A percentile compares a stretch with the other conserved stretches of the same genome.
Evolutionary conservation across 1,140 invertebrate genomes (phyloP).

Genomic region (Yoshiicerus persimilis): DNA sequence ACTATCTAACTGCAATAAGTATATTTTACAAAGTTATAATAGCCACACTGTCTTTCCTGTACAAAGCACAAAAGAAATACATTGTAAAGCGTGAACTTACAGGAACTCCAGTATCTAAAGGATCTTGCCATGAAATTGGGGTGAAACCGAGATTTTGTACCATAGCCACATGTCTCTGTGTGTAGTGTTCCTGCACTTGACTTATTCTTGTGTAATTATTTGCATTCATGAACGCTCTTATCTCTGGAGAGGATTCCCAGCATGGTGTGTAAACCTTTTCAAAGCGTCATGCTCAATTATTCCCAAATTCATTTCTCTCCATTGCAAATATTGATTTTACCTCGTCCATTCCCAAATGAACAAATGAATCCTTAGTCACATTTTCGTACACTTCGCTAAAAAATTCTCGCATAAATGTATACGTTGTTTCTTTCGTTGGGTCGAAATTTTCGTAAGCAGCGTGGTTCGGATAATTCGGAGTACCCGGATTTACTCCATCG

Average conservation of each 20-base stretch:
- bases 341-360: slow-evolving; percentile 91
- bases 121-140: slow-evolving; percentile 89
- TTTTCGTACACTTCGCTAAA: slow-evolving; percentile 66
- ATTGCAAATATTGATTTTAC: slow-evolving; percentile 56
- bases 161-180: slow-evolving; percentile 30
- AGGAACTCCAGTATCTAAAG: slow-evolving; percentile 75
- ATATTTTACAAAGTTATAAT: neutral
- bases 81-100: slow-evolving; percentile 36
- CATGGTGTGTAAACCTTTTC: slow-evolving; percentile 48
- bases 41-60: neutral
- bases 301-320: neutral
- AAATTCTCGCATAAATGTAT: slow-evolving; percentile 67
- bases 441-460: slow-evolving; percentile 67
- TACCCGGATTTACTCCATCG: slow-evolving; percentile 54
- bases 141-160: slow-evolving; percentile 53
- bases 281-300: too few species aligned
- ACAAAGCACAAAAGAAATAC: neutral
- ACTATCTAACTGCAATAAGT: slow-evolving; percentile 55
- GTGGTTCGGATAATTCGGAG: slow-evolving; percentile 48
- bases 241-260: slow-evolving; percentile 39
- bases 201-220: slow-evolving; percentile 25
- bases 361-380: slow-evolving; percentile 73
- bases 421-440: slow-evolving; percentile 66
- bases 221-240: slow-evolving; percentile 28
- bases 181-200: slow-evolving; percentile 40